Conservation (phyloP, 2,113 vertebrate species). For the Upupa epops region DNA sequence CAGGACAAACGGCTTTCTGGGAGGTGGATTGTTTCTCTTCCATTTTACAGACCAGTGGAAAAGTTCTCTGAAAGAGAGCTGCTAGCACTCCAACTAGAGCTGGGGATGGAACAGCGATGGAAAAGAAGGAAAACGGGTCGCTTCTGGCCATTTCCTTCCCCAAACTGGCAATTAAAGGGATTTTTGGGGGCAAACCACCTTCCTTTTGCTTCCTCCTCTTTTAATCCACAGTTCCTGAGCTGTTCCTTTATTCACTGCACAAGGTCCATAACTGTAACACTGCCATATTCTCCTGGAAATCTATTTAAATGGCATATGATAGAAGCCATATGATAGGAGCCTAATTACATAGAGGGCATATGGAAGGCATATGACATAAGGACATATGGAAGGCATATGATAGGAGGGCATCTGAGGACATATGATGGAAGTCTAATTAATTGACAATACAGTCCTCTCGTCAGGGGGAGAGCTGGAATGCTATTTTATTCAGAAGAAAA, state of each 20-base stretch:
- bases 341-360: constrained; percentile 70
- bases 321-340: constrained; percentile 69
- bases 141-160: background rate
- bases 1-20: background rate
- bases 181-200: background rate
- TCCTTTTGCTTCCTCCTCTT: background rate
- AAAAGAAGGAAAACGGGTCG: background rate
- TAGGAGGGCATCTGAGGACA: constrained; percentile 70
- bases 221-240: background rate
- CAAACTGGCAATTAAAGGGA: background rate
- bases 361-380: constrained; percentile 70
- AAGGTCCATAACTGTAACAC: constrained; percentile 54
- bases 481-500: constrained; percentile 57
- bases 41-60: background rate
- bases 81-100: background rate
- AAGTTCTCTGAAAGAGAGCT: background rate
- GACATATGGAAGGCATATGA: constrained; percentile 74
- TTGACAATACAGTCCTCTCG: constrained; percentile 65
- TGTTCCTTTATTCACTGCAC: constrained; percentile 14
- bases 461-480: constrained; percentile 66
- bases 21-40: background rate
- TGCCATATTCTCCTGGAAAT: constrained; percentile 65
- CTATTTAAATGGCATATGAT: constrained; percentile 67
- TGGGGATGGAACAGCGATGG: background rate
- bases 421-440: constrained; percentile 71